Percentiles rank a stretch among this genome's conserved stretches.
Evolutionary conservation across 2,888 invertebrate species (phyloP).

Genomic region (Pachycephus smyrnensis): DNA sequence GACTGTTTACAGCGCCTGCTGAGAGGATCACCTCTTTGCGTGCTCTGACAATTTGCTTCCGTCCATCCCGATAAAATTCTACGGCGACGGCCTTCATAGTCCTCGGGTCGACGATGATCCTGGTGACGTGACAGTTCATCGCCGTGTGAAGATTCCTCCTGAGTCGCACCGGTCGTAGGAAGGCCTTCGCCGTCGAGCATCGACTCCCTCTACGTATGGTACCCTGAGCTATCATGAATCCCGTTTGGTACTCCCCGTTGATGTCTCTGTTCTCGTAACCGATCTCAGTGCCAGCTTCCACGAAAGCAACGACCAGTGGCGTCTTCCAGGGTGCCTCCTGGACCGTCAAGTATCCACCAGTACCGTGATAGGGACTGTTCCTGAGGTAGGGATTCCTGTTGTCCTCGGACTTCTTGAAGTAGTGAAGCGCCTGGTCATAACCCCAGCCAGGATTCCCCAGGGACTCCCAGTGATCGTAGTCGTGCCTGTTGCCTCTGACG

Average conservation of each 20-base stretch:
- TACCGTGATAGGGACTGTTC: slow-evolving; percentile 76
- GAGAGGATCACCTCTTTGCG: slow-evolving; percentile 87
- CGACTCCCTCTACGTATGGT: slow-evolving; percentile 83
- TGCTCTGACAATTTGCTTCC: slow-evolving; percentile 77
- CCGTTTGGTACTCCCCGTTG: slow-evolving; percentile 83
- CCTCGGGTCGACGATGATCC: slow-evolving; percentile 79
- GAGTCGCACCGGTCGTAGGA: slow-evolving; percentile 81
- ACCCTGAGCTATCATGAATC: slow-evolving; percentile 86
- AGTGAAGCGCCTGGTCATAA: slow-evolving; percentile 84
- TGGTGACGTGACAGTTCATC: slow-evolving; percentile 82
- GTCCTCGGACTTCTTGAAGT: slow-evolving; percentile 92
- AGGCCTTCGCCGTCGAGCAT: slow-evolving; percentile 91
- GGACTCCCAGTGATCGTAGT: slow-evolving; percentile 91
- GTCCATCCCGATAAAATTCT: slow-evolving; percentile 82
- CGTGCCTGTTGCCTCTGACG: slow-evolving; percentile 83
- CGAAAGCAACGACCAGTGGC: slow-evolving; percentile 84
- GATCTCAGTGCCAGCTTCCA: slow-evolving; percentile 84
- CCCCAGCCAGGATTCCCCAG: slow-evolving; percentile 92
- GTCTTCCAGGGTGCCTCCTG: slow-evolving; percentile 89
- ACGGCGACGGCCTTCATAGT: slow-evolving; percentile 84
- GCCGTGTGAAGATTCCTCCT: slow-evolving; percentile 85
- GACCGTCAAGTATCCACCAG: slow-evolving; percentile 81
- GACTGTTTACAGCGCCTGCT: slow-evolving; percentile 92
- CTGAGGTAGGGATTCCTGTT: slow-evolving; percentile 87
- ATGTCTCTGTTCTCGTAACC: slow-evolving; percentile 88